Evolutionary conservation across 2,888 invertebrate genomes (phyloP), one percentile per base, ranked within the genome.

Genomic region (Pyrrhosoma nymphula): DNA sequence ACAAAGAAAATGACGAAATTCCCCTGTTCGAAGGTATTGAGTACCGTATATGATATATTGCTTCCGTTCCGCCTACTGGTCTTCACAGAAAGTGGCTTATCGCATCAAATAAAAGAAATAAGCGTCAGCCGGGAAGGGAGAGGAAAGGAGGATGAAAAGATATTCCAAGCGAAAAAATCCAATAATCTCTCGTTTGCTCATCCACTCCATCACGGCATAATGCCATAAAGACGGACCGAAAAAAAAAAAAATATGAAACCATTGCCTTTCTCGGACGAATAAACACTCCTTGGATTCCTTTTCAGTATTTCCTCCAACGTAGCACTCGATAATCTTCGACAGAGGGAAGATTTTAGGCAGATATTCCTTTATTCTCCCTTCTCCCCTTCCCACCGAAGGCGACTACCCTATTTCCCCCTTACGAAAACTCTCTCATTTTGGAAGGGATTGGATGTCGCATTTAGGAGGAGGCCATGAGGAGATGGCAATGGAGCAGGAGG

Each of bases 321-420:
- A 75, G 93, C 93, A 93, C 69, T 93, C 69, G 93, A 93, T 93
- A 93, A 93, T 93, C 93, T 93, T 93, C 93, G 93, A n/a, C 55
- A 18, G 26, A 35, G 35, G 82, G 82, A 82, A 82, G 8, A 35
- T 82, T 82, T 26, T 82, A 14, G n/a, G 82, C 30, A 35, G 35
- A 35, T 23, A 60, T 91, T 63, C 90, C 56, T 56, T 10, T 90
- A 56, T 90, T n/a, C 4, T 39, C 63, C 12, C 30, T 30, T 60
- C 26, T 16, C 35, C 16, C 35, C 35, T 35, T 30, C 39, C 63
- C n/a, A 69, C 3, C 10, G n/a, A 10, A 69, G 18, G 35, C 16
- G 1, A 35, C 39, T 23, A 35, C 39, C 63, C 20, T 26, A 1
- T 23, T 18, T 69, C 39, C 69, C 60, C 35, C 91, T n/a, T n/a